phyloP scores from a whole-genome alignment of 2,113 vertebrate genomes.

The Ptychochromis oligacanthus region DNA sequence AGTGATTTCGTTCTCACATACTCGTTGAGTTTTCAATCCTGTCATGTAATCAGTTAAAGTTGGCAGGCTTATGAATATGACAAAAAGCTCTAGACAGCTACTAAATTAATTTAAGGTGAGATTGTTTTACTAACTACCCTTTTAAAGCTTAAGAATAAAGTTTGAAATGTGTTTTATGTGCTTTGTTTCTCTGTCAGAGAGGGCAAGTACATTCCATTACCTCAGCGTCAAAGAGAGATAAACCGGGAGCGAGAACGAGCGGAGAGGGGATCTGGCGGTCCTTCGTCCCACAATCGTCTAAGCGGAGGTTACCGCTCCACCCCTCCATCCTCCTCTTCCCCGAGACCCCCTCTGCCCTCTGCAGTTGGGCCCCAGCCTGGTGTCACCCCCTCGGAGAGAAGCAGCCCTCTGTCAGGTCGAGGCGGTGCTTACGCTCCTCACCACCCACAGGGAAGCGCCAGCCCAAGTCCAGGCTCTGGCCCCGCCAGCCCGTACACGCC shows the following conservation, averaged over 20 bases:
- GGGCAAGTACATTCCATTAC: slow-evolving; percentile 89
- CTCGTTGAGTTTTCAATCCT: too few relatives aligned
- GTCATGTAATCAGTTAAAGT: too few relatives aligned
- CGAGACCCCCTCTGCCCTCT: slow-evolving; percentile 68
- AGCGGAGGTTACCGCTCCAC: slow-evolving; percentile 71
- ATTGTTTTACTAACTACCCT: accelerated
- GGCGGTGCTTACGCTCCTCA: slow-evolving; percentile 76
- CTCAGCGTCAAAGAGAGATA: slow-evolving; percentile 87
- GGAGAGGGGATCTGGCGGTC: slow-evolving; percentile 68
- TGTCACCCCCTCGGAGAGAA: slow-evolving; percentile 74
- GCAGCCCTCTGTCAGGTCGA: slow-evolving; percentile 77
- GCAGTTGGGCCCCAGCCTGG: slow-evolving; percentile 71
- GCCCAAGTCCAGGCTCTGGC: slow-evolving; percentile 63
- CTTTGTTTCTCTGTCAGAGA: slow-evolving; percentile 76
- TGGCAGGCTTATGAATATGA: too few relatives aligned
- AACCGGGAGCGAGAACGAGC: slow-evolving; percentile 71
- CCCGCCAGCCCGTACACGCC: slow-evolving; percentile 59
- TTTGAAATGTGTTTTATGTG: neutral
- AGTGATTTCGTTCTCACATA: too few relatives aligned
- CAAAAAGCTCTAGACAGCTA: too few relatives aligned
- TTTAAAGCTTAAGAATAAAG: neutral
- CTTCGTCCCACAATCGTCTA: slow-evolving; percentile 73
- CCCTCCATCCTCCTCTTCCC: slow-evolving; percentile 70
- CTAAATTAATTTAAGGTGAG: too few relatives aligned
- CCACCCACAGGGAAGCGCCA: slow-evolving; percentile 83